Evolutionary conservation across 2,888 invertebrate species (phyloP), one percentile per base, ranked within the genome.

Genomic region (Lycocerus yunnanus): DNA sequence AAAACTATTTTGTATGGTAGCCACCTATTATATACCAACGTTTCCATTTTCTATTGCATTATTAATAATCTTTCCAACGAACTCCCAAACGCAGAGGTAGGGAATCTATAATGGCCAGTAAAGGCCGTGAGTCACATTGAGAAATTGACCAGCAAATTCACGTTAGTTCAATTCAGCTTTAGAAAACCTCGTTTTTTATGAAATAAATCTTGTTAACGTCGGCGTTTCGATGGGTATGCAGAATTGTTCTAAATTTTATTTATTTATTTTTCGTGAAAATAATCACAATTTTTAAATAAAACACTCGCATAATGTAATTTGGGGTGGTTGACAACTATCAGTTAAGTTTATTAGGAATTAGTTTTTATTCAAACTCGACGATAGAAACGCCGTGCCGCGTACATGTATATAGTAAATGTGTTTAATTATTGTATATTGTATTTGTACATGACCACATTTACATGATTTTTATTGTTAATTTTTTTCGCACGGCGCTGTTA

Each of bases 71-170:
- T 67, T 69, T 80, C 74, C 80, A 75, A 78, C 73, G 72, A 77
- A 75, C 82, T 78, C 80, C 71, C 70, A 81, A 78, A 80, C 78
- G 74, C 74, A 77, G 78, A 77, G 80, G 76, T 76, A 77, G 79
- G 75, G 80, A 81, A 80, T 83, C 82, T 80, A 80, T 76, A 80
- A 79, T 76, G 78, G 81, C 79, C 78, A 79, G 80, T 74, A 70
- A 80, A 80, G 80, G 78, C 80, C 81, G 73, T 78, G 78, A 80
- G 79, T 81, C 80, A 75, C 81, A 80, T 80, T 83, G 84, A 84
- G 84, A 84, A 85, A 85, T 84, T 83, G 81, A 80, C 83, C 83
- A 81, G 83, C 82, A 84, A 85, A 84, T 84, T 83, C 82, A 80
- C 76, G 81, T 80, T 81, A 82, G 81, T 82, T 80, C 81, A 78